Percentiles rank a stretch among this genome's conserved stretches.
These are phyloP conservation scores for Bombyx mandarina DNA, from an alignment of 1,140 invertebrate species.

Conservation along the genomic window DNA sequence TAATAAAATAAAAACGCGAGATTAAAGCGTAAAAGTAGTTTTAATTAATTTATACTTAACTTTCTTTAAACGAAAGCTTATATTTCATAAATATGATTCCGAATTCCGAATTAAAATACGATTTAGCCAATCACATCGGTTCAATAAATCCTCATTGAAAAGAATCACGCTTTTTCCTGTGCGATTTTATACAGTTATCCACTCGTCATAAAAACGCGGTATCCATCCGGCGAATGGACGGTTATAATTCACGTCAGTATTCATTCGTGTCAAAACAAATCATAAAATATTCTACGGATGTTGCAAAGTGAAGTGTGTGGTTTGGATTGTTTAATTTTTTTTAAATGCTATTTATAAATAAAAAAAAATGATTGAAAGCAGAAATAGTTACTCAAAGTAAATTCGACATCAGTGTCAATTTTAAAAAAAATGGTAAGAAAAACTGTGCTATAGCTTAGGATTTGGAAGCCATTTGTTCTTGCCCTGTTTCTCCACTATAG, in stretches of 20 bases:
- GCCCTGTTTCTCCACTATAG: too few species aligned
- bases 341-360: too few species aligned
- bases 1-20: too few species aligned
- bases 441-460: too few species aligned
- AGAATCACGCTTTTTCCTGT: slow-evolving; percentile 30
- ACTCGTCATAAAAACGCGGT: slow-evolving; percentile 35
- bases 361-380: too few species aligned
- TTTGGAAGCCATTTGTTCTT: too few species aligned
- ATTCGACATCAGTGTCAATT: too few species aligned
- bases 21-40: too few species aligned
- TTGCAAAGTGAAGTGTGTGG: neutral
- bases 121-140: slow-evolving; percentile 10
- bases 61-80: too few species aligned
- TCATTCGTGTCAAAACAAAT: slow-evolving; percentile 36
- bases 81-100: neutral
- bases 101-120: neutral
- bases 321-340: neutral
- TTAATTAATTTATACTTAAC: too few species aligned
- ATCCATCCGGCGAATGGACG: slow-evolving; percentile 22
- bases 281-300: slow-evolving; percentile 22
- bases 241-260: slow-evolving; percentile 39
- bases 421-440: too few species aligned
- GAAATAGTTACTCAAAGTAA: too few species aligned
- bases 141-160: slow-evolving; percentile 36
- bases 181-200: slow-evolving; percentile 31